Base-by-base conservation (phyloP, 2,797 vertebrate species). In the Gymnocypris eckloni region DNA sequence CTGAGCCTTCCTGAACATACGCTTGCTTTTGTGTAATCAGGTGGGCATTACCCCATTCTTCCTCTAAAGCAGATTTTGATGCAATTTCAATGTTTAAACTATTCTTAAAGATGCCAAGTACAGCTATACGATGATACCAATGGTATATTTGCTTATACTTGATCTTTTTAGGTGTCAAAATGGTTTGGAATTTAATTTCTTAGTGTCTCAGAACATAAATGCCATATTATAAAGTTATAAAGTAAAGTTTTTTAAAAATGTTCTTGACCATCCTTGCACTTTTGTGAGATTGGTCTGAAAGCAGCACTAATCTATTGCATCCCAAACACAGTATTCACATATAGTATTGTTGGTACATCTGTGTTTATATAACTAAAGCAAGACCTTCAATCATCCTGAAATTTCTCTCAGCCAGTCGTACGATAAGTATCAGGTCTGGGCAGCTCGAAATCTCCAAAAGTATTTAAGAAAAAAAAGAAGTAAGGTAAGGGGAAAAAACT, bases 311-410 rank as follows among this genome's bases (percentile, higher is more conserved):
- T 66, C 18, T 25, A 33, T 66, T 70, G 28, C 20, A 25, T 56
- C 10, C 39, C 22, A 39, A 33, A 52, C 15, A 45, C n/a, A 59
- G 16, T 18, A 43, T 83, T 70, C 45, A 7, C 43, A 64, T 8
- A 15, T 8, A 15, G 43, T 6, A 18, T 15, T 72, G 52, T 59
- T 61, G 61, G n/a, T 78, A 48, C 13, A 48, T 78, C 37, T 20
- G 5, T 81, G 48, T 67, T 72, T 48, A n/a, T 39, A 41, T 25
- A 87, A 82, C 59, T n/a, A 43, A 16, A 70, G 25, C 67, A 59
- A 83, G 22, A 71, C 39, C 73, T 83, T 54, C 43, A 64, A 52
- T 76, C 54, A 39, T 85, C 82, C 61, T 52, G 73, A 86, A 33
- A 28, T 61, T 43, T 83, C 39, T 78, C 13, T 61, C 22, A 77